Conservation (phyloP, 2,888 invertebrate species). For the Epirrita christyi region DNA sequence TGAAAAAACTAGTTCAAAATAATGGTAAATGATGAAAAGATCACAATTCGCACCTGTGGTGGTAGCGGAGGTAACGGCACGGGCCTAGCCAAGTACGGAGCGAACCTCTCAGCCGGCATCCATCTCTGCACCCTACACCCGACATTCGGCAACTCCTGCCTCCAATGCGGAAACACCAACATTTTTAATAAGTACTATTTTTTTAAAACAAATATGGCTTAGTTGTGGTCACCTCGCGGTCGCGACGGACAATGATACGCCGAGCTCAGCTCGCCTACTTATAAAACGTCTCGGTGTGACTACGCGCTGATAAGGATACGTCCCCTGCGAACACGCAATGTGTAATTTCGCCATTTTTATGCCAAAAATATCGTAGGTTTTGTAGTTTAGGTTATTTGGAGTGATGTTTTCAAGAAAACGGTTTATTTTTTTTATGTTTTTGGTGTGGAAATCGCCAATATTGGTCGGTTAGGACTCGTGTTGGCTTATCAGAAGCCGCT, state of each 20-base stretch:
- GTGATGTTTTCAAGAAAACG: neutral
- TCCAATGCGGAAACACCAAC: slow-evolving; percentile 80
- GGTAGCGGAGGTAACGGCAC: slow-evolving; percentile 61
- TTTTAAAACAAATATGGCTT: neutral
- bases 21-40: neutral
- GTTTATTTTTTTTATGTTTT: slow-evolving; percentile 3
- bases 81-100: slow-evolving; percentile 72
- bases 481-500: slow-evolving; percentile 75
- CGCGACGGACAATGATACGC: slow-evolving; percentile 70
- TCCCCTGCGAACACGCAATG: slow-evolving; percentile 74
- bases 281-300: slow-evolving; percentile 78
- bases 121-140: slow-evolving; percentile 72
- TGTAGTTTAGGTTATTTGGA: neutral
- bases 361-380: neutral
- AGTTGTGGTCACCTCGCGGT: slow-evolving; percentile 67
- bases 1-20: neutral
- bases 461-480: slow-evolving; percentile 36
- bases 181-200: slow-evolving; percentile 49
- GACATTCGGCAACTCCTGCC: slow-evolving; percentile 61
- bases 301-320: slow-evolving; percentile 73
- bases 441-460: slow-evolving; percentile 28
- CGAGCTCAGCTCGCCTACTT: slow-evolving; percentile 67
- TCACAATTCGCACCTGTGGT: slow-evolving; percentile 64
- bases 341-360: slow-evolving; percentile 11
- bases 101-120: slow-evolving; percentile 77